Conservation (phyloP, 2,113 vertebrate species). For the Corythaeola cristata region DNA sequence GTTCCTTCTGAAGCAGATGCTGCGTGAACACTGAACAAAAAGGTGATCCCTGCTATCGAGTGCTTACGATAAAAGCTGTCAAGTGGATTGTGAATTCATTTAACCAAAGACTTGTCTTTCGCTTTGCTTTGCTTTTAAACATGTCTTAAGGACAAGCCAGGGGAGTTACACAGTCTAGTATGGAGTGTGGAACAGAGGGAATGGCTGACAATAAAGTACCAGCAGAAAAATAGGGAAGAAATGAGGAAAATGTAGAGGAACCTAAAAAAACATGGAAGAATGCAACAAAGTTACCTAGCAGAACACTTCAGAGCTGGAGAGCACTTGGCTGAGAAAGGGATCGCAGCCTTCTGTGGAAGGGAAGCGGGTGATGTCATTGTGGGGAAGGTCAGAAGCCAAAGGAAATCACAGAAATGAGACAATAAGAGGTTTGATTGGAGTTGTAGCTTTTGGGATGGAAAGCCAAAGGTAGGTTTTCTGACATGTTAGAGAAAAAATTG, state of each 20-base stretch:
- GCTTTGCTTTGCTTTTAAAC: not conserved
- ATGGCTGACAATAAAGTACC: not conserved
- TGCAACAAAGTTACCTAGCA: not conserved
- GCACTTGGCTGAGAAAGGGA: not conserved
- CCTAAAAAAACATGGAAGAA: not conserved
- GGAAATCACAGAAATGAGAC: not conserved
- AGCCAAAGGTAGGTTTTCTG: not conserved
- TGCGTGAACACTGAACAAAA: not conserved
- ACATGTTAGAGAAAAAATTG: not conserved
- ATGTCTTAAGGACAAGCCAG: not conserved
- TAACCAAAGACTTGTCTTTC: not conserved
- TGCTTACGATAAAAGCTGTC: not conserved
- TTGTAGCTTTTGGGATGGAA: not conserved
- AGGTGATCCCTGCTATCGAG: not conserved
- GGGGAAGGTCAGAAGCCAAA: slow-evolving; percentile 14
- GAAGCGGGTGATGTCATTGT: not conserved
- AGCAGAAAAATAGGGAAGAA: not conserved
- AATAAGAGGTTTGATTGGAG: not conserved
- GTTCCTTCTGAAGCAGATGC: not conserved
- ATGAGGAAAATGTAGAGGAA: not conserved
- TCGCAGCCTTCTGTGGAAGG: not conserved
- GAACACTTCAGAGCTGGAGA: not conserved
- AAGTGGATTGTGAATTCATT: not conserved
- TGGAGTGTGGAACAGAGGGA: not conserved
- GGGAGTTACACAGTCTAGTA: not conserved